These are phyloP conservation scores for Mesoligia furuncula DNA, from an alignment of 2,888 invertebrate genomes.

Conservation along the genomic window DNA sequence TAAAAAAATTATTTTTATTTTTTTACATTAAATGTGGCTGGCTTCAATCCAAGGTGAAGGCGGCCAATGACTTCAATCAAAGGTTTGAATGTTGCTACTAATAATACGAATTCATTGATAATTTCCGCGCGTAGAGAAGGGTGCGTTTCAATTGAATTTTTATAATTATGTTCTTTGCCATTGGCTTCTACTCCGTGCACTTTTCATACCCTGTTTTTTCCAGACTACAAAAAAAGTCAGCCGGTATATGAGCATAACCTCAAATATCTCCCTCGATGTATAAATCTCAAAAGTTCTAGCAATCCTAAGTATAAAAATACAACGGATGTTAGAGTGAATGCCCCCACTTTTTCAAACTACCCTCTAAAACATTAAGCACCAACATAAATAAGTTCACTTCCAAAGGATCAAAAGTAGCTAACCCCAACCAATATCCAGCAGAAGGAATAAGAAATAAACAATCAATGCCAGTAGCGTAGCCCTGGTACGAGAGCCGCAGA, in stretches of 20 bases:
- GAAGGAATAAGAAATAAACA: conserved; percentile 39
- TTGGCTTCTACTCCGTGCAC: neutral
- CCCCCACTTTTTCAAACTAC: neutral
- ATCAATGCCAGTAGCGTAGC: conserved; percentile 33
- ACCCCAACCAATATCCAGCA: conserved; percentile 1
- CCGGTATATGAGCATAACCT: neutral
- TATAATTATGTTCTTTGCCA: neutral
- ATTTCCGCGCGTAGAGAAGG: neutral
- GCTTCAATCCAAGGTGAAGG: no score
- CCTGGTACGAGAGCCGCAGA: conserved; percentile 4
- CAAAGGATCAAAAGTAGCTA: conserved; percentile 5
- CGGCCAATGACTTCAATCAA: neutral
- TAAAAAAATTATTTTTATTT: no score
- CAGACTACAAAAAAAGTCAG: neutral
- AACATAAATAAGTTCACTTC: neutral
- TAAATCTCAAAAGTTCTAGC: neutral
- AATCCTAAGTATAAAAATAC: neutral
- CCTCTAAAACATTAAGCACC: neutral
- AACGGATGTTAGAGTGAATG: neutral
- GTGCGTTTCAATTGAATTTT: no score
- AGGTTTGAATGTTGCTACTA: neutral
- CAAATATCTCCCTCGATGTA: neutral
- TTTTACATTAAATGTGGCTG: neutral
- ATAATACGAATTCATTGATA: neutral
- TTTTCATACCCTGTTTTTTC: neutral